Conservation (phyloP, 2,113 vertebrate genomes). For the Clarias gariepinus region DNA sequence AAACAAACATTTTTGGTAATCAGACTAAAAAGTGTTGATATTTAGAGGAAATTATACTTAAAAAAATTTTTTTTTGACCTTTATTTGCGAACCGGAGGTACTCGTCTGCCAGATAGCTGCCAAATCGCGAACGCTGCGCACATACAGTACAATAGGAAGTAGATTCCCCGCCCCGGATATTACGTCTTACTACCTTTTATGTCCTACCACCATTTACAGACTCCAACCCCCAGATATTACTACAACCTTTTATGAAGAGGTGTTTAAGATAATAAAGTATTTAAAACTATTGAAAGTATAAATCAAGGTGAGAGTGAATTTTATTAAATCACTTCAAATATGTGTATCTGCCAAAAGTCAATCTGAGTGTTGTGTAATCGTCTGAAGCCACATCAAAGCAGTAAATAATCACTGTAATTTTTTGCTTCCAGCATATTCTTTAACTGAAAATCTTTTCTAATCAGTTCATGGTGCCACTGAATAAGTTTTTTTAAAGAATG, state of each 20-base stretch:
- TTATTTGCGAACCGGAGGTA: background rate
- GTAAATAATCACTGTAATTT: background rate
- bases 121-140: background rate
- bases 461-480: too few relatives aligned
- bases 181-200: background rate
- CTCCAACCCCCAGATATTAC: background rate
- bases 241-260: background rate
- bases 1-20: background rate
- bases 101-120: background rate
- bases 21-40: background rate
- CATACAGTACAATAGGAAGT: background rate
- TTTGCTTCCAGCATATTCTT: too few relatives aligned
- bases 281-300: background rate
- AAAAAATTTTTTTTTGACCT: background rate
- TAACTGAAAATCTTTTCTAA: too few relatives aligned
- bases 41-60: background rate
- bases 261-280: background rate
- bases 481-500: too few relatives aligned
- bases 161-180: background rate
- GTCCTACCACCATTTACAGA: too few relatives aligned
- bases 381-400: background rate
- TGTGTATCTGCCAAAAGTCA: background rate
- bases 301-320: background rate
- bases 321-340: background rate
- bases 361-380: background rate